Conservation (phyloP, 64 coral and sea anemone genomes). For the Hydrozoanthus tunicans region DNA sequence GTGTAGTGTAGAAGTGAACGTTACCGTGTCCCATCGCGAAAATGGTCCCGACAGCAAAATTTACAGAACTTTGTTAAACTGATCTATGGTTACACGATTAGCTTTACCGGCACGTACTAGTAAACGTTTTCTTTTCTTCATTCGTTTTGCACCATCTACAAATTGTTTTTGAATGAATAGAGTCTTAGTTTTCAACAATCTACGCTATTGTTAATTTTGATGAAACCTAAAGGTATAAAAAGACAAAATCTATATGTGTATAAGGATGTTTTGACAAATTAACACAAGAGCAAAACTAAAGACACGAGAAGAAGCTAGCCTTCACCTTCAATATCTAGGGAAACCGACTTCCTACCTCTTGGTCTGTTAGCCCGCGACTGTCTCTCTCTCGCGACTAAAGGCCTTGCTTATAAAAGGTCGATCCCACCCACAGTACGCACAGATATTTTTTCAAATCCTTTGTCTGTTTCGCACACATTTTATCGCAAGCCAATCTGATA, state of each 20-base stretch:
- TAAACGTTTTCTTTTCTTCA: too few species aligned
- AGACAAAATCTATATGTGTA: neutral
- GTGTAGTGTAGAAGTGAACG: too few species aligned
- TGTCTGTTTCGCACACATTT: slow-evolving; percentile 8
- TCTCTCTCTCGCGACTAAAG: neutral
- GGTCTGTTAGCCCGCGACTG: neutral
- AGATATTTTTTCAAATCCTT: slow-evolving; percentile 20
- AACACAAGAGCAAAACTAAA: neutral
- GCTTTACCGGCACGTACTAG: too few species aligned
- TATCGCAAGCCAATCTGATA: neutral
- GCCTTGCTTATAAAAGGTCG: neutral
- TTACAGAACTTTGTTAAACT: too few species aligned
- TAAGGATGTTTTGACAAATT: neutral
- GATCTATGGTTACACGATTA: too few species aligned
- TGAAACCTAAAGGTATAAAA: neutral
- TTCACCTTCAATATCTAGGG: slow-evolving; percentile 15
- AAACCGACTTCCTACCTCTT: slow-evolving; percentile 1
- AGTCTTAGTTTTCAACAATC: too few species aligned
- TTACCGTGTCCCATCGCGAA: too few species aligned
- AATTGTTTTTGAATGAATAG: too few species aligned
- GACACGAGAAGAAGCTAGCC: neutral
- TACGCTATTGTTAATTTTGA: neutral
- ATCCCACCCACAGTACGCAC: slow-evolving; percentile 5
- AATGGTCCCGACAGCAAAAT: too few species aligned
- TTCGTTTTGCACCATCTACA: too few species aligned